phyloP scores from a whole-genome alignment of 2,113 vertebrate genomes.

The Passer montanus region DNA sequence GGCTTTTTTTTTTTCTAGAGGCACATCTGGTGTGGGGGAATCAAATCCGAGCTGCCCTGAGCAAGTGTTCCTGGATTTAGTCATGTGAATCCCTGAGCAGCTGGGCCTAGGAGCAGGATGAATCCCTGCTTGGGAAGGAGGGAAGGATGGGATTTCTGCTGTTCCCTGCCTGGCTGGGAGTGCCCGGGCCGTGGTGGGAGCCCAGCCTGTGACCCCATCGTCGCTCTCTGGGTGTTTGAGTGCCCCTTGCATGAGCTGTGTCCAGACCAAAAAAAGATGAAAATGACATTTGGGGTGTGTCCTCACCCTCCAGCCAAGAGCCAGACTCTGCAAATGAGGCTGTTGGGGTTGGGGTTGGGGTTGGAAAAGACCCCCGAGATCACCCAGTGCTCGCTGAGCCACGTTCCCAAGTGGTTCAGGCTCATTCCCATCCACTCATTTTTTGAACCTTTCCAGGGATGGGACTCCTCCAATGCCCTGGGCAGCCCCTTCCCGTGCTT shows the following conservation, averaged over 20 bases:
- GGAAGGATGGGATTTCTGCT: not conserved
- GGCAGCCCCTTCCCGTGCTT: not conserved
- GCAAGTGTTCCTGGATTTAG: not conserved
- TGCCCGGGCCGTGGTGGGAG: fast-evolving
- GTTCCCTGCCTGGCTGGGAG: not conserved
- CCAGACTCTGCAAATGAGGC: too few species aligned
- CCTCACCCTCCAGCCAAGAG: not conserved
- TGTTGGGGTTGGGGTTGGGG: fast-evolving
- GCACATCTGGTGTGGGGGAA: slow-evolving; percentile 23
- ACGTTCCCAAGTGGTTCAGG: not conserved
- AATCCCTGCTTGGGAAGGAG: not conserved
- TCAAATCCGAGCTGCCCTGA: not conserved
- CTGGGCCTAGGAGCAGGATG: not conserved
- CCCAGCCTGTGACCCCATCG: fast-evolving
- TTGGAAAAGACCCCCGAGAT: not conserved
- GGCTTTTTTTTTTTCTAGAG: not conserved
- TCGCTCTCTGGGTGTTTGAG: fast-evolving
- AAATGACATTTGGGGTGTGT: fast-evolving
- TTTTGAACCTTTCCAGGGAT: not conserved
- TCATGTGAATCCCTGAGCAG: not conserved
- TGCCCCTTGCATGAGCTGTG: not conserved
- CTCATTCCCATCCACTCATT: not conserved
- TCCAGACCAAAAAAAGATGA: not conserved
- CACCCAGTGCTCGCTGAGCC: not conserved
- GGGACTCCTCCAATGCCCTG: not conserved